phyloP scores from a whole-genome alignment of 2,113 vertebrate genomes.

The Seriola quinqueradiata region DNA sequence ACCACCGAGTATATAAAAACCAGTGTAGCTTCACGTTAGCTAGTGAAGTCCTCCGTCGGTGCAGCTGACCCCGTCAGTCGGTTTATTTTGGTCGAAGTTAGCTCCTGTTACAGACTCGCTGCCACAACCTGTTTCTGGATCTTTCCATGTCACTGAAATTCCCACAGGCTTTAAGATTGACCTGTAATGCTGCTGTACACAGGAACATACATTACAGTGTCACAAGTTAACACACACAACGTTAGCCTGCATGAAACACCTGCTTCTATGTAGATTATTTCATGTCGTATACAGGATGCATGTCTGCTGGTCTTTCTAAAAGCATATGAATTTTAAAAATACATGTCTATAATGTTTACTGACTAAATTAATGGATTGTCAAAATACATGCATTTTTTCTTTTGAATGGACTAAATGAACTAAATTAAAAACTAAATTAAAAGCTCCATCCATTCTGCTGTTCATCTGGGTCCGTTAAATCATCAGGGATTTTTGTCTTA shows the following conservation, averaged over 20 bases:
- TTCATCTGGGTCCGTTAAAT: not conserved
- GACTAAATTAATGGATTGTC: too few relatives aligned
- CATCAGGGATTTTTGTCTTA: not conserved
- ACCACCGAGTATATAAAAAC: not conserved
- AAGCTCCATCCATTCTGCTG: too few relatives aligned
- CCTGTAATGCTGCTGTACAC: not conserved
- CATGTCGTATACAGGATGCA: too few relatives aligned
- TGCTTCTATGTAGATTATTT: too few relatives aligned
- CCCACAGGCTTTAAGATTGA: not conserved
- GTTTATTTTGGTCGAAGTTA: constrained; percentile 22
- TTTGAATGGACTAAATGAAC: too few relatives aligned
- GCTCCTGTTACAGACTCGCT: not conserved
- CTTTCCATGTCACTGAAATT: not conserved
- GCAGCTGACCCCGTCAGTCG: not conserved
- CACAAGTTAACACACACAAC: too few relatives aligned
- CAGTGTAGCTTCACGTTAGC: not conserved
- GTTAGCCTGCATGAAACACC: too few relatives aligned
- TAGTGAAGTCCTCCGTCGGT: not conserved
- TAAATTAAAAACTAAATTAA: too few relatives aligned
- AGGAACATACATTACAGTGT: not conserved
- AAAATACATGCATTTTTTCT: too few relatives aligned
- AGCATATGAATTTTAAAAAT: too few relatives aligned
- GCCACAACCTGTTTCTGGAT: not conserved
- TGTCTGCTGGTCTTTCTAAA: too few relatives aligned
- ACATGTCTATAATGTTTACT: too few relatives aligned